Evolutionary conservation across 2,113 vertebrate genomes (phyloP), one percentile per base, ranked within the genome.

Genomic region (Hippocampus barbouri): DNA sequence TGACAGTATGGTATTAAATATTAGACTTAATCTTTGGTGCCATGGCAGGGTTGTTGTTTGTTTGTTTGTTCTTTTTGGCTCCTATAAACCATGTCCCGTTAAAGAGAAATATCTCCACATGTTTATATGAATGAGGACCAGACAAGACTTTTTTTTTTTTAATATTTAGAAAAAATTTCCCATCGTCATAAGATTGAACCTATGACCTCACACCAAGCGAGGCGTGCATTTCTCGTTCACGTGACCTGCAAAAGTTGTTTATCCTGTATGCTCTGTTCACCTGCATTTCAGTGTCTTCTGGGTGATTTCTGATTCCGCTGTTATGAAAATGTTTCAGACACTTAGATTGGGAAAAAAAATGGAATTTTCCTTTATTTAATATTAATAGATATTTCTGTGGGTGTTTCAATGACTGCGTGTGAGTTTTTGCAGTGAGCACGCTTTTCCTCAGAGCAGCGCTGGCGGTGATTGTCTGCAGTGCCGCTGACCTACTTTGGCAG

Each of bases 401-500:
- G 27, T 20, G 15, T 61, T 30, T 30, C 27, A 61, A 23, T 43
- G 62, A 23, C 23, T 65, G 40, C 38, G 5, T 38, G 34, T 38
- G 34, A 38, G 34, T 38, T 38, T 38, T 38, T 38, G 34, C 34
- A 38, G 73, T 71, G 65, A 70, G 79, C 78, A 62, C 71, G 74
- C 84, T 79, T 79, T 89, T 88, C 77, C 69, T 73, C 53, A 57
- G 59, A 47, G 75, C 73, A 30, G 73, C 43, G 81, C 67, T 57
- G 67, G 67, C 10, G 16, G 83, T 80, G 85, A 71, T 68, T 86
- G 84, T 84, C 87, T 88, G 87, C 90, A 89, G 84, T 86, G 79
- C 76, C 76, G 86, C 78, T 90, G 85, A 82, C 88, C 88, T 84
- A 91, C 84, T 87, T 91, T 84, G 85, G 86, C 81, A 80, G 83